A percentile compares a stretch with the other conserved stretches of the same genome.
phyloP scores from a whole-genome alignment of 2,113 vertebrate species.

The Panurus biarmicus region DNA sequence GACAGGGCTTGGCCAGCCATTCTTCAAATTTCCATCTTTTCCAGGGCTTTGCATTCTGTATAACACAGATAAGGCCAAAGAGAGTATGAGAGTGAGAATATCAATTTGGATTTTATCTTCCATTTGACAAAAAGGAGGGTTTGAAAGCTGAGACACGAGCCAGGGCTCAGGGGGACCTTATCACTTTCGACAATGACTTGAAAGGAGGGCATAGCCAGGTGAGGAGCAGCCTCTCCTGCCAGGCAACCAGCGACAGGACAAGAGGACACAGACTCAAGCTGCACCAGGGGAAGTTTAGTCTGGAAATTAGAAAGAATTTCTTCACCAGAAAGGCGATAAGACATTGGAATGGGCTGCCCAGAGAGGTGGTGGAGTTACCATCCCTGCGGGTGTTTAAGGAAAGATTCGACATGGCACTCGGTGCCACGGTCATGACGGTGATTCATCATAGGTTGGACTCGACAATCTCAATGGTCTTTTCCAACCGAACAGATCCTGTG shows the following conservation, averaged over 20 bases:
- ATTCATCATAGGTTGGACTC: neutral
- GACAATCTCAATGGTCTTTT: neutral
- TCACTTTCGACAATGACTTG: too few relatives aligned
- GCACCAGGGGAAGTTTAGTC: neutral
- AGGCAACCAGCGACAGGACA: neutral
- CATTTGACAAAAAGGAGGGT: neutral
- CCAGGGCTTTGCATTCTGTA: neutral
- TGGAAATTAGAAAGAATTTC: neutral
- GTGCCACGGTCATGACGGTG: neutral
- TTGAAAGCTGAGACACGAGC: neutral
- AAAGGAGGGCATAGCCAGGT: neutral
- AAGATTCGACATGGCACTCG: too few relatives aligned
- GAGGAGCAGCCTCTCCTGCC: neutral
- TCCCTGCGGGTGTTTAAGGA: neutral
- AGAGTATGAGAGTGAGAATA: neutral
- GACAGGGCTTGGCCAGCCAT: fast-evolving
- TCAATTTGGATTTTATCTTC: neutral
- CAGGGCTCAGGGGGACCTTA: neutral
- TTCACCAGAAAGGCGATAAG: neutral
- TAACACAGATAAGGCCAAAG: neutral
- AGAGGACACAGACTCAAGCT: neutral
- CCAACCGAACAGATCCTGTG: neutral
- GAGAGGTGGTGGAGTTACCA: neutral
- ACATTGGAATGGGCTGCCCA: neutral
- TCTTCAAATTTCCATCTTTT: neutral